phyloP scores from a whole-genome alignment of 2,797 vertebrate species.

The Lacerta bilineata region DNA sequence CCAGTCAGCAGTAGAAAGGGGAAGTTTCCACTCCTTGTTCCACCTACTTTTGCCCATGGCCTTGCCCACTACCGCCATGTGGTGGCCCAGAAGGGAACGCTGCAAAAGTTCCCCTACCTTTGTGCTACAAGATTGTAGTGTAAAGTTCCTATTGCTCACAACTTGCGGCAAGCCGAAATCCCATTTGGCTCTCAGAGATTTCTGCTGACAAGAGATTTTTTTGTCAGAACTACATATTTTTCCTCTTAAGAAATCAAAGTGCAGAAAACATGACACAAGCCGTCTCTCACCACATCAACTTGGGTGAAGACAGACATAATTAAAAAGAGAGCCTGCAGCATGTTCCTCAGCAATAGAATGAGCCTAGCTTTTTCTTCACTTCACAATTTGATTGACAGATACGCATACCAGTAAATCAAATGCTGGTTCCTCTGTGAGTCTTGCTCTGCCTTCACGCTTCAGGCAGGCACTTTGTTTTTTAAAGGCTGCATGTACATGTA shows the following conservation, averaged over 20 bases:
- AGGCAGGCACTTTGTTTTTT: not conserved
- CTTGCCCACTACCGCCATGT: too few relatives aligned
- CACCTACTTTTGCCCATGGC: too few relatives aligned
- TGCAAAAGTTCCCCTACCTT: too few relatives aligned
- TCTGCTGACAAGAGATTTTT: not conserved
- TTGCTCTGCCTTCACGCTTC: not conserved
- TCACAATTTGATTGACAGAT: not conserved
- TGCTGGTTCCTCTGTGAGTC: not conserved
- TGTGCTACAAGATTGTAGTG: too few relatives aligned
- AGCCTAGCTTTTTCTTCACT: not conserved
- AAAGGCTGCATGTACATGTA: not conserved
- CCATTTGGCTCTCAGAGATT: not conserved
- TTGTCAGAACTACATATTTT: not conserved
- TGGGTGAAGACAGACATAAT: not conserved
- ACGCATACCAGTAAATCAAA: not conserved
- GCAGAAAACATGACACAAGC: not conserved
- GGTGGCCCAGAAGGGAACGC: too few relatives aligned
- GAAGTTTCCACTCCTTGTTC: too few relatives aligned
- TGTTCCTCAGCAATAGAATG: not conserved
- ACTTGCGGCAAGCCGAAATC: not conserved
- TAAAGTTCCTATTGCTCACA: conserved; percentile 11
- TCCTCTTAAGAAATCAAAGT: not conserved
- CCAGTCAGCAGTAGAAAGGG: too few relatives aligned
- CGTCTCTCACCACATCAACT: conserved; percentile 2
- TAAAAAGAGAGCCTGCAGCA: not conserved